A percentile compares a stretch with the other conserved stretches of the same genome.
phyloP scores from a whole-genome alignment of 2,888 invertebrate species.

The Augiades crinisus region DNA sequence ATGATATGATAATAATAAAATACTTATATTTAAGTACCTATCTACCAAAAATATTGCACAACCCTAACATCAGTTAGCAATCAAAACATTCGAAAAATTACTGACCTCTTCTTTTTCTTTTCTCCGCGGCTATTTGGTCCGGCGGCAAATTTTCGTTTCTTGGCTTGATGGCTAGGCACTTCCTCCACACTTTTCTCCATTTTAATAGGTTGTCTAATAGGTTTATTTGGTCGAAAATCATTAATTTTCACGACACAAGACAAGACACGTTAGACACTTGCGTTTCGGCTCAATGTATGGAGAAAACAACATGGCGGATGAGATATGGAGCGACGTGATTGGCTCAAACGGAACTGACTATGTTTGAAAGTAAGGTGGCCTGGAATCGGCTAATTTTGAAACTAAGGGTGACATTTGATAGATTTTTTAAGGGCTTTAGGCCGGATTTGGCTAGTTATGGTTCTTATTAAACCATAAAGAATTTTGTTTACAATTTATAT shows the following conservation, averaged over 20 bases:
- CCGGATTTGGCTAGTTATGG: no score
- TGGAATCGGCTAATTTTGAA: slow-evolving; percentile 27
- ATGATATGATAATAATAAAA: no score
- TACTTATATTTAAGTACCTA: no score
- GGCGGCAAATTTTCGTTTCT: slow-evolving; percentile 15
- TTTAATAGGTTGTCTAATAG: neutral
- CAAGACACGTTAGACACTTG: no score
- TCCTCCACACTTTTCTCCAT: slow-evolving; percentile 7
- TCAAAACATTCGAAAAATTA: no score
- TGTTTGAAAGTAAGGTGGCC: slow-evolving; percentile 22
- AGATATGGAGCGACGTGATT: slow-evolving; percentile 16
- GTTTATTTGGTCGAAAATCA: neutral
- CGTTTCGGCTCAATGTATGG: no score
- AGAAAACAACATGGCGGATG: no score
- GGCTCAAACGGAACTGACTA: slow-evolving; percentile 20
- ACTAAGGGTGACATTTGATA: neutral
- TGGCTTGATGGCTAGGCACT: slow-evolving; percentile 13
- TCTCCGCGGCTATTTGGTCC: slow-evolving; percentile 11
- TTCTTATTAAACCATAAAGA: no score
- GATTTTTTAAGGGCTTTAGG: neutral
- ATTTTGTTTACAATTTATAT: no score
- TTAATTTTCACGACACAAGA: no score
- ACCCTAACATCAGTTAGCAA: no score
- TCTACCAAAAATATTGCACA: no score
- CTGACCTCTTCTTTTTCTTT: neutral